Evolutionary conservation across 2,888 invertebrate species (phyloP), one percentile per base, ranked within the genome.

Genomic region (Psylliodes chrysocephalus): DNA sequence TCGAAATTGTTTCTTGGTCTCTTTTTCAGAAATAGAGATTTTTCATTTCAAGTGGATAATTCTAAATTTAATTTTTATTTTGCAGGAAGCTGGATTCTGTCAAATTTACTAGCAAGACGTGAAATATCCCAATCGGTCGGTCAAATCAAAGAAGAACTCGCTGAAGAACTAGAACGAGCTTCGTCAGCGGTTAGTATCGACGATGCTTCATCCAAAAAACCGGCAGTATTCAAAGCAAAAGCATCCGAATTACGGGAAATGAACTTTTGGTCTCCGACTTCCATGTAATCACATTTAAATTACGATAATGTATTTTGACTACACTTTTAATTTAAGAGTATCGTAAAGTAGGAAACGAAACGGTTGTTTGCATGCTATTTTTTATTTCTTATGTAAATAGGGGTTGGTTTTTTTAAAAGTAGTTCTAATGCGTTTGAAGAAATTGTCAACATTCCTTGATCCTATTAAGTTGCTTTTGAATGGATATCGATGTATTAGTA

Each of bases 251-350:
- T 92, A 10, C 82, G 92, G 46, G 93, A 93, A 82, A 90, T 93
- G 89, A 93, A 93, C 81, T 93, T 92, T 83, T 92, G 91, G 91
- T 91, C 92, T 4, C 93, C 93, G 0, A 92, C 92, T 6, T 92
- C 92, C 0, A 92, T 92, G 92, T 93, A 87, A 64, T 22, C 4
- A 8, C n/a, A 19, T 19, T 17, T 7, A 12, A 25, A 4, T 38
- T 15, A 30, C 12, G 19, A 7, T 10, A 12, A 19, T 44, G 17
- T 17, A 18, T 44, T 44, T 44, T 44, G 44, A 42, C 18, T 18
- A 17, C n/a, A 18, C 7, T 18, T 28, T 0, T 17, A 8, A n/a
- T 14, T 49, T 30, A 14, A 49, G 12, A 15, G 49, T 49, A 49
- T 49, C 15, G 30, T 30, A 49, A 49, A 35, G 10, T 12, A 35